Base-by-base conservation (phyloP, 2,113 vertebrate species). In the Apus apus region DNA sequence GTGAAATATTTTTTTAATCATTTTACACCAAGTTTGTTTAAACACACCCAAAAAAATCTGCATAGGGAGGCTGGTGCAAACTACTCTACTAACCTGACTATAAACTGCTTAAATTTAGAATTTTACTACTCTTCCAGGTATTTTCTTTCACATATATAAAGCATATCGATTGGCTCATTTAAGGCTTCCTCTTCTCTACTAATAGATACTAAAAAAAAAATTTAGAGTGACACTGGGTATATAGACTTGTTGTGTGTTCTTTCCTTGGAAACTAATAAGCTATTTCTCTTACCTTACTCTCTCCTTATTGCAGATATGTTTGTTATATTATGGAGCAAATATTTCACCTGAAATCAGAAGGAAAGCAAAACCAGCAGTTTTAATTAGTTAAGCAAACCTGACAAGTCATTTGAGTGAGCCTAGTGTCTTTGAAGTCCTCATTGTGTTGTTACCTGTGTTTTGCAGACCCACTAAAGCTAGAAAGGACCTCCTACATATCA, bases 181-280 rank as follows among this genome's bases (percentile, higher is more conserved):
- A 89, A 74, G 93, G 25, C 65, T 93, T 94, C n/a, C 10, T 67
- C 48, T 66, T 25, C 66, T 95, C 56, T 43, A 23, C 18, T 90
- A 95, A 94, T 71, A 87, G 50, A 79, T 51, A 14, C 7, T 88
- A 21, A 91, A 70, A 82, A 70, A 82, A 95, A 95, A 93, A 93
- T 93, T 75, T 46, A 94, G 46, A 84, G 45, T 58, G 90, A 92
- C 32, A 51, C 14, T 87, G 38, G 26, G 20, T 81, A 21, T 72
- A 89, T 10, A 82, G 43, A 65, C 25, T 92, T 86, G 30, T 92
- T 86, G 30, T 40, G 34, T 66, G 53, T 85, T 81, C 93, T 72
- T 43, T 76, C 60, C 22, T 86, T 66, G 64, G 71, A 84, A 85
- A 96, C 57, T 58, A 94, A 60, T 71, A 77, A 92, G 64, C 34